A percentile compares a stretch with the other conserved stretches of the same genome.
Evolutionary conservation across 1,140 invertebrate genomes (phyloP).

Genomic region (Drosophila kanapiae): DNA sequence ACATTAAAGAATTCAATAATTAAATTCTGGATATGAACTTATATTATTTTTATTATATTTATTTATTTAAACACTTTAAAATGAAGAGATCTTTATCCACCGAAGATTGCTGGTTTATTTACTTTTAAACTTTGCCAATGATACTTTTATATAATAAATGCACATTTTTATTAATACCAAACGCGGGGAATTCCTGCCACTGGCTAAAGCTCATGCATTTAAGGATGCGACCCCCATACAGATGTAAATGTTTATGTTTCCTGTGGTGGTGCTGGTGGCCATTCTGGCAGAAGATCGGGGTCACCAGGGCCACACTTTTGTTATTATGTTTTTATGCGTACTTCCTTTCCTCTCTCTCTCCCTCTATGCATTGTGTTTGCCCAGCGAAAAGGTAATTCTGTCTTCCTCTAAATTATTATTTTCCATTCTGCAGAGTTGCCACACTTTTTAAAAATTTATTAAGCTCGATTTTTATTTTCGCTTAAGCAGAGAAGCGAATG

Average conservation of each 20-base stretch:
- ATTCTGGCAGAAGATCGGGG: slow-evolving; percentile 25
- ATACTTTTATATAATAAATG: slow-evolving; percentile 26
- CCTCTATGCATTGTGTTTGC: slow-evolving; percentile 17
- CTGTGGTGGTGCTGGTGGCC: slow-evolving; percentile 44
- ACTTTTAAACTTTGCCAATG: background rate
- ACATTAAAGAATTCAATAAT: too few species aligned
- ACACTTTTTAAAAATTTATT: slow-evolving; percentile 82
- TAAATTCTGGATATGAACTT: too few species aligned
- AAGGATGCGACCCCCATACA: slow-evolving; percentile 59
- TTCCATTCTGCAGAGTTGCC: slow-evolving; percentile 64
- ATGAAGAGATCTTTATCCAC: background rate
- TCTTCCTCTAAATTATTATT: slow-evolving; percentile 70
- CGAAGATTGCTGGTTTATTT: background rate
- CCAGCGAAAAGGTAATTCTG: slow-evolving; percentile 24
- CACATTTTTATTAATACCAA: slow-evolving; percentile 42
- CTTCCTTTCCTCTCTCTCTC: slow-evolving; percentile 1
- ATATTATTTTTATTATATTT: too few species aligned
- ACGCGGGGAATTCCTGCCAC: background rate
- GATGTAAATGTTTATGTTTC: slow-evolving; percentile 79
- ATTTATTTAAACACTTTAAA: background rate
- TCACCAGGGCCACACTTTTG: slow-evolving; percentile 63
- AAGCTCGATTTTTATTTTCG: slow-evolving; percentile 67
- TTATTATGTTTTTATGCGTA: slow-evolving; percentile 73
- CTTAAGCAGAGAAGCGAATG: slow-evolving; percentile 47
- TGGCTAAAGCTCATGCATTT: slow-evolving; percentile 46